Evolutionary conservation across 2,888 invertebrate species (phyloP), one percentile per base, ranked within the genome.

Genomic region (Rhagonycha lutea): DNA sequence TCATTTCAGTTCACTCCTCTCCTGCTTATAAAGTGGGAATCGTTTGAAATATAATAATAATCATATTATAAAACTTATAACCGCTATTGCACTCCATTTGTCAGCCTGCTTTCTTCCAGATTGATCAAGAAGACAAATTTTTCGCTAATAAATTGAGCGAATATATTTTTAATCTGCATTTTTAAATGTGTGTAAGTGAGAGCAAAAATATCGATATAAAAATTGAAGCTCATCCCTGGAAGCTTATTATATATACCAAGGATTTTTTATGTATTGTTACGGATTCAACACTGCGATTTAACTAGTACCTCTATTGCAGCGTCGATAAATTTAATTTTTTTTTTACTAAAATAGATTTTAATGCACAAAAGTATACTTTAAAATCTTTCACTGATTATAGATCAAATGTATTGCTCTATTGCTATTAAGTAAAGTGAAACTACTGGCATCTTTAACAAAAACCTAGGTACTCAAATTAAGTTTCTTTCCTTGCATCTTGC

Each of bases 1-100:
- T 90, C 90, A 90, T 90, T 90, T 90, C 89, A 89, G 86, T 86
- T 85, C 86, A 84, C 85, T 84, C 85, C 85, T 85, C 84, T 84
- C 83, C 77, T 83, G 83, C 84, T 85, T 85, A 84, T 84, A 85
- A 85, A 86, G 85, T 85, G 85, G 84, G 85, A 85, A 85, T 86
- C 85, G 85, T 83, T 85, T 81, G 82, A 84, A 86, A 86, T 86
- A 86, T 86, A 86, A 86, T 86, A 85, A 84, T 85, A 86, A 86
- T 86, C 86, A 84, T 85, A 85, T 86, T 86, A 86, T 83, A 80
- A 80, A 81, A 81, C 82, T 81, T 83, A 81, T 82, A 81, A 81
- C 82, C 82, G 81, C 80, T 80, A 80, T 80, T 79, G 80, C 78
- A 78, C 81, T 79, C 78, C 79, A 47, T 47, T 47, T 47, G 47